Evolutionary conservation across 2,888 invertebrate genomes (phyloP), one percentile per base, ranked within the genome.

Genomic region (Gymnosoma rotundatum): DNA sequence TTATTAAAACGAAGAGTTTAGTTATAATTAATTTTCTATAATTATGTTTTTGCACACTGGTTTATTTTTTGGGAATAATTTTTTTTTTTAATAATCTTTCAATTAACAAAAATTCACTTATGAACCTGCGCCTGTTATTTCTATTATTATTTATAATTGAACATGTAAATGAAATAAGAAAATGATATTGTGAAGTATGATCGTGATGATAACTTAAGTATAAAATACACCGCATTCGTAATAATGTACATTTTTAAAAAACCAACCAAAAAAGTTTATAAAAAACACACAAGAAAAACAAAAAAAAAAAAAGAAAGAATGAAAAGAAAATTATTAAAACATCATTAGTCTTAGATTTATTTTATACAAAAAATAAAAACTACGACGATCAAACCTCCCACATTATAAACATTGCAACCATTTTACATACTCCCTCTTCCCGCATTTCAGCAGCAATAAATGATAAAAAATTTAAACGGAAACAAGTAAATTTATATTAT

Each of bases 171-270:
- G 2, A 3, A 42, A 12, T 42, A 12, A 42, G 32, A 54, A 70
- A 45, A 42, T 72, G 50, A 50, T 76, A 87, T 88, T 90, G 88
- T 90, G 87, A 90, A 90, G 91, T 91, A 91, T 91, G 91, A 90
- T 87, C 88, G 90, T 89, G 88, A 90, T 90, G 87, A 89, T 91
- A 89, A 90, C 90, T 86, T 83, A 89, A 89, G 86, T 88, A 88
- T 75, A 78, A 82, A 70, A 84, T 75, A 63, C 73, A 88, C 88
- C 89, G 88, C 86, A 54, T 74, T 74, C 42, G 42, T 42, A 70
- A 60, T 58, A 63, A 84, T 78, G 84, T 78, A 83, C 54, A 83
- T 81, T 83, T 73, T 76, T 70, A 83, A 72, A 48, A 12, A 63
- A 38, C 25, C 20, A 32, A 60, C 20, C 6, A 2, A 38, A 38